Evolutionary conservation across 2,797 vertebrate genomes (phyloP).

Genomic region (Lepus townsendii): DNA sequence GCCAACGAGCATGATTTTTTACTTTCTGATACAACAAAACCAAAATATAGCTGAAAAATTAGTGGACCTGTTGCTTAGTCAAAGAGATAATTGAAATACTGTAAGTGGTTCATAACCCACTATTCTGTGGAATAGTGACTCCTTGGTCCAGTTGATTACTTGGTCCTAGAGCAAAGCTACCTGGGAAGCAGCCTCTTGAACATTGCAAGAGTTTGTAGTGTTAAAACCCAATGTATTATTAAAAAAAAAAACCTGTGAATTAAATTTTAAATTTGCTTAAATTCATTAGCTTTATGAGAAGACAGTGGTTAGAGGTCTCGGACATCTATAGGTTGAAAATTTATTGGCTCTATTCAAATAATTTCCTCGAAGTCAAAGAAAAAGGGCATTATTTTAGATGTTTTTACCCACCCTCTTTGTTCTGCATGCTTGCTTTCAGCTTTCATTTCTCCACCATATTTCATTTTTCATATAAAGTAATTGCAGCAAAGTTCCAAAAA

Average conservation of each 20-base stretch:
- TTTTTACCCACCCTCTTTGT: not conserved
- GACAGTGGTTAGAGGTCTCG: not conserved
- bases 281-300: not conserved
- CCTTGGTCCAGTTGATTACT: not conserved
- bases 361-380: constrained; percentile 35
- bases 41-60: constrained; percentile 5
- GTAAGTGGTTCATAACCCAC: not conserved
- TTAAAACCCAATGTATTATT: not conserved
- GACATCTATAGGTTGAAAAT: not conserved
- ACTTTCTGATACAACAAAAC: constrained; percentile 22
- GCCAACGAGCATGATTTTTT: not conserved
- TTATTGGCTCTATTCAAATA: constrained; percentile 3
- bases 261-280: constrained; percentile 50
- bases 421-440: not conserved
- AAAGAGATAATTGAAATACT: not conserved
- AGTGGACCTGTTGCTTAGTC: not conserved
- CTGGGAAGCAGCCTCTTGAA: constrained; percentile 20
- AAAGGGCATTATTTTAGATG: not conserved
- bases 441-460: not conserved
- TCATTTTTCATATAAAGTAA: not conserved
- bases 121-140: not conserved
- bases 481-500: not conserved
- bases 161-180: not conserved
- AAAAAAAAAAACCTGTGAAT: not conserved
- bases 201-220: not conserved